Conservation (phyloP, 2,888 invertebrate species). For the Yponomeuta sedellus region DNA sequence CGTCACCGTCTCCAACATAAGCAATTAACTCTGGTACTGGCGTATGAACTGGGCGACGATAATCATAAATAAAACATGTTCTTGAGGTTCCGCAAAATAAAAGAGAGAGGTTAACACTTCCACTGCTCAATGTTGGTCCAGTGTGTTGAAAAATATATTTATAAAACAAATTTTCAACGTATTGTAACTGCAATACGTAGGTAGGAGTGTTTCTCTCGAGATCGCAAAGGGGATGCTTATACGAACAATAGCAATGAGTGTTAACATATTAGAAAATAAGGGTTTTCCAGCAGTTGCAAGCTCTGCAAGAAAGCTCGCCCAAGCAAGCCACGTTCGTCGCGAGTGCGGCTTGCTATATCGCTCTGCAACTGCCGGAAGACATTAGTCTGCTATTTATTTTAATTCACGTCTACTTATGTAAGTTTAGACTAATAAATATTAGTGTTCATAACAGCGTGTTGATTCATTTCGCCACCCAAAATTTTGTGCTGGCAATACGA, state of each 20-base stretch:
- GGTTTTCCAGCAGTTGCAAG: slow-evolving; percentile 72
- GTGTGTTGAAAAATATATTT: background rate
- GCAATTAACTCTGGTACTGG: background rate
- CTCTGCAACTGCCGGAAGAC: slow-evolving; percentile 73
- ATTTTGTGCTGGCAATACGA: too few species aligned
- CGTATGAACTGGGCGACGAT: background rate
- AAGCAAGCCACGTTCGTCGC: slow-evolving; percentile 21
- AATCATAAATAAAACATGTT: background rate
- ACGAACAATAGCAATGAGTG: too few species aligned
- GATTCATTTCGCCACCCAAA: too few species aligned
- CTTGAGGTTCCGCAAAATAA: background rate
- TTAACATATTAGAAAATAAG: background rate
- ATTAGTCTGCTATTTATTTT: slow-evolving; percentile 39
- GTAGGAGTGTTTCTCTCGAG: too few species aligned
- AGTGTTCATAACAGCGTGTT: background rate
- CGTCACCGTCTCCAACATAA: background rate
- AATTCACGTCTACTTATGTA: slow-evolving; percentile 21
- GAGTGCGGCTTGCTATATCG: slow-evolving; percentile 12
- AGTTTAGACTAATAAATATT: slow-evolving; percentile 3
- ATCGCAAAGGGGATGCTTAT: too few species aligned
- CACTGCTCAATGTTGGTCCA: background rate
- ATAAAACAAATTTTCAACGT: too few species aligned
- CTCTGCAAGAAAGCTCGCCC: too few species aligned
- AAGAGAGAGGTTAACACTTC: background rate
- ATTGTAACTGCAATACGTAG: too few species aligned